phyloP scores from a whole-genome alignment of 2,888 invertebrate species.

The Cryptocephalus primarius region DNA sequence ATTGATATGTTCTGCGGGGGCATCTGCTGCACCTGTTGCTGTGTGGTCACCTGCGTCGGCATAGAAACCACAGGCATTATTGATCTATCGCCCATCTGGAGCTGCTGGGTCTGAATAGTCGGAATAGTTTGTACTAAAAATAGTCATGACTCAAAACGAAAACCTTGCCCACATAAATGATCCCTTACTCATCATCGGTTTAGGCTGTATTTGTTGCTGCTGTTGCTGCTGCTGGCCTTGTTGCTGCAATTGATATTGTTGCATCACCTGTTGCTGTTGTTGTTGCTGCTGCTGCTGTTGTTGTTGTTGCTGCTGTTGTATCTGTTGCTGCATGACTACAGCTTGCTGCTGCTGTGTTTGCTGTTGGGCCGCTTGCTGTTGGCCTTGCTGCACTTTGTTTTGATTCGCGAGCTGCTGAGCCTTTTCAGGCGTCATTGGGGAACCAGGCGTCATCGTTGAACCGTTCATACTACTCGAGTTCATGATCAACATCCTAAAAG shows the following conservation, averaged over 20 bases:
- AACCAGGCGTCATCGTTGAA: slow-evolving; percentile 43
- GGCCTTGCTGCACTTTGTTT: slow-evolving; percentile 37
- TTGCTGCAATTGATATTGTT: slow-evolving; percentile 30
- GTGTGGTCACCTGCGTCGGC: slow-evolving; percentile 38
- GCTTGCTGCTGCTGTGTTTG: slow-evolving; percentile 34
- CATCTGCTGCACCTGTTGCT: slow-evolving; percentile 46
- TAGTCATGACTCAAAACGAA: not conserved
- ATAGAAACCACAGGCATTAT: slow-evolving; percentile 59
- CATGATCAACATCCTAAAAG: slow-evolving; percentile 45
- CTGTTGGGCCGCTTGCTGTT: slow-evolving; percentile 23
- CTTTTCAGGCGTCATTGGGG: slow-evolving; percentile 47
- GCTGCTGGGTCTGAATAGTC: slow-evolving; percentile 39
- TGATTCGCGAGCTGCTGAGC: slow-evolving; percentile 41
- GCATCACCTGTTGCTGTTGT: slow-evolving; percentile 26
- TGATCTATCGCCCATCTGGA: slow-evolving; percentile 41
- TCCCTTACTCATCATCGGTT: slow-evolving; percentile 44
- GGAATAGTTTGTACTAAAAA: slow-evolving; percentile 46
- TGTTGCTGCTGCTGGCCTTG: slow-evolving; percentile 29
- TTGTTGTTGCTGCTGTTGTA: slow-evolving; percentile 33
- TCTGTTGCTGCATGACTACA: slow-evolving; percentile 28
- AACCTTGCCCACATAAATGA: not conserved
- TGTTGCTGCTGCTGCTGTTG: slow-evolving; percentile 33
- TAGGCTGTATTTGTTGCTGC: slow-evolving; percentile 44
- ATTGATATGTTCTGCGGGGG: slow-evolving; percentile 40
- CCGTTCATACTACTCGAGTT: slow-evolving; percentile 44